Evolutionary conservation across 2,888 invertebrate genomes (phyloP).

Genomic region (Gastrophysa polygoni): DNA sequence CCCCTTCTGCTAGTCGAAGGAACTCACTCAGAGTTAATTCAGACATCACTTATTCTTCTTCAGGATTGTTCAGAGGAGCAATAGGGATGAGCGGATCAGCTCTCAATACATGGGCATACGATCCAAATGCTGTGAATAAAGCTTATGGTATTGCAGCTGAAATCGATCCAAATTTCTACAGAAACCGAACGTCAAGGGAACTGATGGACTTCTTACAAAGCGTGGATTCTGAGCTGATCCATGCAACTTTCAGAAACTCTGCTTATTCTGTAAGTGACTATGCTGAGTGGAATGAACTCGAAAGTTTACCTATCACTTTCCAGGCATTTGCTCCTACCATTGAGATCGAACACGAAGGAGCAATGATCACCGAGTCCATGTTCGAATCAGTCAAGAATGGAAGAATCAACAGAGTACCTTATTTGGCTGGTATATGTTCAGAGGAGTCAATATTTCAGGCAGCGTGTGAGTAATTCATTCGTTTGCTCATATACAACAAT

Average conservation of each 20-base stretch:
- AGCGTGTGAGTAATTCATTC: no score
- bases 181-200: constrained; percentile 24
- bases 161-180: constrained; percentile 29
- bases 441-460: constrained; percentile 30
- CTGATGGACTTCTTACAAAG: constrained; percentile 29
- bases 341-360: constrained; percentile 33
- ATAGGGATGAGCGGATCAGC: constrained; percentile 43
- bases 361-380: constrained; percentile 38
- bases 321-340: constrained; percentile 35
- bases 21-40: no score
- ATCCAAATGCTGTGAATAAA: constrained; percentile 40
- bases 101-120: constrained; percentile 39
- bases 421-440: constrained; percentile 37
- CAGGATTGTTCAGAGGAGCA: constrained; percentile 40
- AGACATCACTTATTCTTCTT: background rate
- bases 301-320: no score
- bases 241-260: background rate
- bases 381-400: constrained; percentile 33
- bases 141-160: constrained; percentile 38
- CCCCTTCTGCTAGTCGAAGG: no score
- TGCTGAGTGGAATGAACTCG: no score
- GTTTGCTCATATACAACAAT: no score
- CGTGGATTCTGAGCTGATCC: constrained; percentile 15
- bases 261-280: constrained; percentile 19
- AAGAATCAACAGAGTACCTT: constrained; percentile 37